Percentiles rank a stretch among this genome's conserved stretches.
Conservation (phyloP, 2,888 invertebrate species). For the Horisme vitalbata region DNA sequence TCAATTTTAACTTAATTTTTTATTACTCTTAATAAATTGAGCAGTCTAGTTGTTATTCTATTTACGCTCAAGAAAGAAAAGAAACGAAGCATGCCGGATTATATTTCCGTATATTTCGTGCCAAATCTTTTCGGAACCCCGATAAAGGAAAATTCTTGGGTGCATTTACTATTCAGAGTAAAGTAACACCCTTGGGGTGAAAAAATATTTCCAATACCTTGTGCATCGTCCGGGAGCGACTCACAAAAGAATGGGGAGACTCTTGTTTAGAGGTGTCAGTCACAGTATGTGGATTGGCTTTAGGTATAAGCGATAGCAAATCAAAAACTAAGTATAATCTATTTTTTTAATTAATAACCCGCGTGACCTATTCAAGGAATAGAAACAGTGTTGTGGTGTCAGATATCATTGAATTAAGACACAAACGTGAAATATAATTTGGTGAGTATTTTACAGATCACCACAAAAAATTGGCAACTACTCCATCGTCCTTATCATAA, state of each 20-base stretch:
- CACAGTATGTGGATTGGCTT: conserved; percentile 38
- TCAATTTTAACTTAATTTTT: too few relatives aligned
- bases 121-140: conserved; percentile 20
- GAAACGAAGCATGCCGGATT: conserved; percentile 1
- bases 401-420: too few relatives aligned
- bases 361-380: too few relatives aligned
- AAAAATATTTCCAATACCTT: conserved; percentile 51
- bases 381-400: too few relatives aligned
- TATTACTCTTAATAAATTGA: too few relatives aligned
- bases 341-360: too few relatives aligned
- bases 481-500: too few relatives aligned
- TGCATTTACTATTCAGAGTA: conserved; percentile 34
- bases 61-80: background rate
- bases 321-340: too few relatives aligned
- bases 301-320: background rate
- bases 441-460: too few relatives aligned
- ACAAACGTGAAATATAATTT: too few relatives aligned
- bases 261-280: conserved; percentile 59
- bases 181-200: conserved; percentile 34
- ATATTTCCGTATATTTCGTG: conserved; percentile 15
- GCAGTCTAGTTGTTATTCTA: too few relatives aligned
- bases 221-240: conserved; percentile 55
- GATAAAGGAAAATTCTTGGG: conserved; percentile 24
- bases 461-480: too few relatives aligned
- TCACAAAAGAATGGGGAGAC: conserved; percentile 44